Percentiles rank a stretch among this genome's conserved stretches.
phyloP scores from a whole-genome alignment of 2,888 invertebrate genomes.

The Romanomermis culicivorax region DNA sequence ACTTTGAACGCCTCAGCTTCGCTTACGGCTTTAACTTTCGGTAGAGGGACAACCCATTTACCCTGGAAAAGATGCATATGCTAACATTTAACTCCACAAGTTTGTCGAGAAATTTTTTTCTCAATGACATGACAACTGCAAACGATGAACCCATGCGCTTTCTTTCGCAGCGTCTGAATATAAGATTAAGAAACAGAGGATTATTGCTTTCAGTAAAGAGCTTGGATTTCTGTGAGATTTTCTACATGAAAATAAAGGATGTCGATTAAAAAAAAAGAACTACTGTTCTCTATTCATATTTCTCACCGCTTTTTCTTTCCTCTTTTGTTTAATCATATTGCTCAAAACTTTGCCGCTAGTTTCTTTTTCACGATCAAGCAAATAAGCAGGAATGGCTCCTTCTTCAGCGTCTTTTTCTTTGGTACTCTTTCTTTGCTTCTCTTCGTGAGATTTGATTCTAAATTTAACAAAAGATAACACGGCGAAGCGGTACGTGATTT shows the following conservation, averaged over 20 bases:
- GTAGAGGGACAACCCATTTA: conserved; percentile 98
- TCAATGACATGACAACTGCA: no score
- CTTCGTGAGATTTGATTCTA: conserved; percentile 74
- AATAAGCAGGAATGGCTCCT: conserved; percentile 79
- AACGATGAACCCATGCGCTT: no score
- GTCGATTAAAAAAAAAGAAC: no score
- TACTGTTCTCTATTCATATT: no score
- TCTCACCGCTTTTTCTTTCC: conserved; percentile 78
- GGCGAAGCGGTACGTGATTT: neutral
- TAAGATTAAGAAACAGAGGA: no score
- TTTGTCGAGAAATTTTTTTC: neutral
- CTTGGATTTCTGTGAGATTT: no score
- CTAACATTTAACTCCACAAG: conserved; percentile 2
- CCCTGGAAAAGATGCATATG: conserved; percentile 39
- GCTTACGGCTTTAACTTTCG: conserved; percentile 85
- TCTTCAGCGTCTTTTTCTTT: conserved; percentile 55
- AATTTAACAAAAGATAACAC: neutral
- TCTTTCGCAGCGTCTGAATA: no score
- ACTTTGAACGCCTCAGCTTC: conserved; percentile 92
- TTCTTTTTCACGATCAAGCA: conserved; percentile 88
- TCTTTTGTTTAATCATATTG: conserved; percentile 97
- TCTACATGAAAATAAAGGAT: no score
- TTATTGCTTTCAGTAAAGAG: no score
- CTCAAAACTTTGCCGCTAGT: conserved; percentile 80
- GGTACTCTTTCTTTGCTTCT: conserved; percentile 53